phyloP scores from a whole-genome alignment of 2,113 vertebrate genomes.

The Baryphthengus martii region DNA sequence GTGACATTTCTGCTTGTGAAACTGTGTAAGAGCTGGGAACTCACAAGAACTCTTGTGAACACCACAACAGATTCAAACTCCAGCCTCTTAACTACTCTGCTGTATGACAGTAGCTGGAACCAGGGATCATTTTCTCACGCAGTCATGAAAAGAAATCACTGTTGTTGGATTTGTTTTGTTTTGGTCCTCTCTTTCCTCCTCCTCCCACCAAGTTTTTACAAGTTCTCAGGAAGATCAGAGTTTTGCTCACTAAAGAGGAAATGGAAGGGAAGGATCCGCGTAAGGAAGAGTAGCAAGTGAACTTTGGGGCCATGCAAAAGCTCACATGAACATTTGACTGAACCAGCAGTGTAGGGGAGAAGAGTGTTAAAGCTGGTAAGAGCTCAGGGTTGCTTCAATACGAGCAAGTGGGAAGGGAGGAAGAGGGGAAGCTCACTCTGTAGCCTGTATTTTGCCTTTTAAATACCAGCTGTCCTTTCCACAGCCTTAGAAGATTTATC shows the following conservation, averaged over 20 bases:
- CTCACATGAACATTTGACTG: background rate
- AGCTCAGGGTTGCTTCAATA: background rate
- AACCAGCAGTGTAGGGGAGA: background rate
- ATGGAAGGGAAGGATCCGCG: background rate
- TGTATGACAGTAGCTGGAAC: background rate
- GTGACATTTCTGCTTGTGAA: background rate
- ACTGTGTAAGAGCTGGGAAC: background rate
- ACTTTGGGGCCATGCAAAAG: background rate
- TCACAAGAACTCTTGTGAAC: background rate
- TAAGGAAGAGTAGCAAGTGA: background rate
- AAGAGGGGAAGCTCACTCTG: background rate
- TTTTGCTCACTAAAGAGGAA: background rate
- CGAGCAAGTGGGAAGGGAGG: background rate
- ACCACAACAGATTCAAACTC: background rate
- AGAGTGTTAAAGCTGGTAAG: background rate
- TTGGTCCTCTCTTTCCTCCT: fast-evolving
- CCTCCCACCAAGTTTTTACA: fast-evolving
- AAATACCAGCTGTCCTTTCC: background rate
- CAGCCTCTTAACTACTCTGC: background rate
- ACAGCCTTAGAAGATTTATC: background rate
- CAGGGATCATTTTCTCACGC: background rate
- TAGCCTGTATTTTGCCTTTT: background rate
- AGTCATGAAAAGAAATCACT: background rate
- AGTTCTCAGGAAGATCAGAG: background rate
- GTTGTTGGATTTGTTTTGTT: background rate